Evolutionary conservation across 2,113 vertebrate genomes (phyloP), one percentile per base, ranked within the genome.

Genomic region (Verasper variegatus): DNA sequence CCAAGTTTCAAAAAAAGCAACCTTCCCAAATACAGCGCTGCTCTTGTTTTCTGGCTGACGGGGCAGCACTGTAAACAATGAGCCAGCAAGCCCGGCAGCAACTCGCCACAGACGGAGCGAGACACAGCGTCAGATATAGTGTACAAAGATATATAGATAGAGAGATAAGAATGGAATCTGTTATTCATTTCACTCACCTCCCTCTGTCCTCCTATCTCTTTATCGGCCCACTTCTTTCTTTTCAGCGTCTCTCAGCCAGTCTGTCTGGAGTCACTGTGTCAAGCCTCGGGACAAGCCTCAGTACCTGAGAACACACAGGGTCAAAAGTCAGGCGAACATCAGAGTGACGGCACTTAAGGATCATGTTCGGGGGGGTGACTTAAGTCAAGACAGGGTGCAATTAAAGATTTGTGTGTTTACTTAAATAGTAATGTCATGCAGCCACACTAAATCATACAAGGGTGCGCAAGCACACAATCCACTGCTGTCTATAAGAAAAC

Each of bases 221-320:
- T 54, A 57, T 85, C 56, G 6, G 66, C 21, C 61, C 27, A 23
- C 78, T 71, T 78, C 59, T 23, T 42, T 1, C n/a, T 31, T 23
- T 68, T 37, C 66, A 61, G 68, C 1, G 74, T 74, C 75, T 23
- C 24, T 78, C 76, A 64, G 56, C 59, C 62, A 14, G 59, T 63
- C 72, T 24, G 75, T 57, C 37, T 76, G 76, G 63, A 80, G 75
- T 82, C 68, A 55, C 79, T 3, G 61, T 47, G 80, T 88, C 69
- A 63, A 58, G 81, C n/a, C n/a, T n/a, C 65, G 40, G 71, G 68
- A 51, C 76, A 68, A 81, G 75, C 62, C 80, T 86, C 71, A 71
- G 35, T 27, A 86, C 88, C 91, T 92, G 86, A 79, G 78, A 75
- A 81, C 74, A 82, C 75, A 88, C 6, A 42, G 54, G 83, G 35